phyloP scores from a whole-genome alignment of 2,113 vertebrate species.

The Tylochromis polylepis region DNA sequence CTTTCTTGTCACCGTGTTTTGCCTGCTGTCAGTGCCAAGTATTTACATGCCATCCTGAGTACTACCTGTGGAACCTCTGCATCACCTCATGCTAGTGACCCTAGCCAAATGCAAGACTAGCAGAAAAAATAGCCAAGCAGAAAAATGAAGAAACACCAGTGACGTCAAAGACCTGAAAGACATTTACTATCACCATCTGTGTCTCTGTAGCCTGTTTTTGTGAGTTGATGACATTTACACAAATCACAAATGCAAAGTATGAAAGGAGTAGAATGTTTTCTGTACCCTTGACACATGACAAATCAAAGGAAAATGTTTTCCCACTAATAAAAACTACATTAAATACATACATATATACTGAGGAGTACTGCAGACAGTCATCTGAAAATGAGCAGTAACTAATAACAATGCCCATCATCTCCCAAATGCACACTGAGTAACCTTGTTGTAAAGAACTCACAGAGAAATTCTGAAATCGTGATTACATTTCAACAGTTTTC shows the following conservation, averaged over 20 bases:
- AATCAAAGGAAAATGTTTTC: not conserved
- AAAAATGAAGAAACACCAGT: not conserved
- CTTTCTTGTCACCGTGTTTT: too few species aligned
- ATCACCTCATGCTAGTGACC: not conserved
- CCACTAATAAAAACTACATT: not conserved
- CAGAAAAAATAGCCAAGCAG: rapidly evolving
- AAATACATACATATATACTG: not conserved
- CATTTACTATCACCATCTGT: not conserved
- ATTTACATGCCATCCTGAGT: not conserved
- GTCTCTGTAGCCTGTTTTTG: not conserved
- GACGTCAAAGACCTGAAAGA: not conserved
- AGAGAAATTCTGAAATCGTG: not conserved
- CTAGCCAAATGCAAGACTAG: not conserved
- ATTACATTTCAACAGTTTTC: not conserved
- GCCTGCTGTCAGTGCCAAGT: not conserved
- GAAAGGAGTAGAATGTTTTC: not conserved
- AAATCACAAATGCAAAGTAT: not conserved
- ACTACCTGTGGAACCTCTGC: not conserved
- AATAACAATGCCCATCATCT: not conserved
- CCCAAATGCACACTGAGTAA: not conserved
- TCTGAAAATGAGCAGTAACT: not conserved
- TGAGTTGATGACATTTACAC: not conserved
- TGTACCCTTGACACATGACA: not conserved
- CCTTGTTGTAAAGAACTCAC: not conserved
- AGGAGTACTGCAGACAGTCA: not conserved